phyloP scores from a whole-genome alignment of 2,113 vertebrate genomes.

The Pseudolaguvia tuberculata region DNA sequence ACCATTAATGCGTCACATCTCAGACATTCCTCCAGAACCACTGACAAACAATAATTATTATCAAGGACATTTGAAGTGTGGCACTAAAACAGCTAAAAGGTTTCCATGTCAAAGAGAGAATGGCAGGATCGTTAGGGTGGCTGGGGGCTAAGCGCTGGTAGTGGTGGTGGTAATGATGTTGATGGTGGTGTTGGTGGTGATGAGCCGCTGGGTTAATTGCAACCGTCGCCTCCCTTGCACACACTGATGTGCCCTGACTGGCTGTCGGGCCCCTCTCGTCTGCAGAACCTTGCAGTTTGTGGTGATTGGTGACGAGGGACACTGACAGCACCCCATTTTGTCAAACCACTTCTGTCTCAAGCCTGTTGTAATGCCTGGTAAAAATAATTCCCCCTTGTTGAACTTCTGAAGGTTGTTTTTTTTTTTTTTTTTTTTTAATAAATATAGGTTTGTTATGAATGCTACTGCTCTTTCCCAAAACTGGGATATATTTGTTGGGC shows the following conservation, averaged over 20 bases:
- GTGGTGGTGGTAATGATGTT: neutral
- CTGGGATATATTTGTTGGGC: constrained; percentile 26
- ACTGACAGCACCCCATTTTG: constrained; percentile 49
- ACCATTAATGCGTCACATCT: constrained; percentile 18
- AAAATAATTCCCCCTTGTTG: constrained; percentile 50
- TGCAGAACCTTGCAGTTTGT: constrained; percentile 40
- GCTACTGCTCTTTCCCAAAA: constrained; percentile 22
- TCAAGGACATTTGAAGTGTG: constrained; percentile 40
- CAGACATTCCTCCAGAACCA: constrained; percentile 16
- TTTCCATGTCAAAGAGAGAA: constrained; percentile 37
- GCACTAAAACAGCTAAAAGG: constrained; percentile 44
- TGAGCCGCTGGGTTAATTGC: constrained; percentile 47
- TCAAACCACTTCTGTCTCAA: constrained; percentile 49
- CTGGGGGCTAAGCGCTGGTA: neutral
- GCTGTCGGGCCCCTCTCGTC: constrained; percentile 45
- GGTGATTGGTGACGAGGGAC: constrained; percentile 49
- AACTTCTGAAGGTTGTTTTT: constrained; percentile 44
- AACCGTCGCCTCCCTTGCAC: constrained; percentile 27
- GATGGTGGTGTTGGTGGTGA: neutral
- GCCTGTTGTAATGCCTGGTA: constrained; percentile 45
- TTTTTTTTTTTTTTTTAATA: constrained; percentile 42
- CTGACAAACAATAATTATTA: constrained; percentile 40
- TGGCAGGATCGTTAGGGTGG: constrained; percentile 14
- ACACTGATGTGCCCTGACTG: constrained; percentile 40
- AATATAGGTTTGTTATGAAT: constrained; percentile 42